Conservation (phyloP, 2,113 vertebrate species). For the Setophaga kirtlandii region DNA sequence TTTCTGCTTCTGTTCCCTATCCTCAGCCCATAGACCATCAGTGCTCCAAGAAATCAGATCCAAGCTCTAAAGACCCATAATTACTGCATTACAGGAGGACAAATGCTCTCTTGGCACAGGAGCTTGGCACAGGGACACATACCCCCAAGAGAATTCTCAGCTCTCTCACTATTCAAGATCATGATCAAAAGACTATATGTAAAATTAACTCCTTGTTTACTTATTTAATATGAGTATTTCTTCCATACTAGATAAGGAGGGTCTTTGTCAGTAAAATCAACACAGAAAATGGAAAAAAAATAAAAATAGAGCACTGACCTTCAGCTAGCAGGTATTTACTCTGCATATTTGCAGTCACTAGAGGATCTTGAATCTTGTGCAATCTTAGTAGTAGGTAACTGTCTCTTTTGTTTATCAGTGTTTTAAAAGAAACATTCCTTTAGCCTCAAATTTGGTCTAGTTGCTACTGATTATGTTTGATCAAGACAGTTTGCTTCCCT, state of each 20-base stretch:
- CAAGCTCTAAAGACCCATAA: neutral
- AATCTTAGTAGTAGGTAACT: neutral
- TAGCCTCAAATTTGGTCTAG: neutral
- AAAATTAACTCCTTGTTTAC: neutral
- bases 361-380: neutral
- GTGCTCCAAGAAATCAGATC: neutral
- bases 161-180: neutral
- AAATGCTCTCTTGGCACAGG: slow-evolving; percentile 11
- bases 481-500: neutral
- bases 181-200: neutral
- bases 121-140: neutral
- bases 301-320: neutral
- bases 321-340: neutral
- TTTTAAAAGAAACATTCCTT: neutral
- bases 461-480: neutral
- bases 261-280: neutral
- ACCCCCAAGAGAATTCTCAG: neutral
- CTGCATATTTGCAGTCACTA: neutral
- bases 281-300: neutral
- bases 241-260: neutral
- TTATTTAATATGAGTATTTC: neutral
- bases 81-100: neutral
- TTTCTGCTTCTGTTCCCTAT: neutral
- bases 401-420: neutral
- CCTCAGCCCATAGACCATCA: neutral